Base-by-base conservation (phyloP, 1,140 invertebrate species). In the Micrasema minimum region DNA sequence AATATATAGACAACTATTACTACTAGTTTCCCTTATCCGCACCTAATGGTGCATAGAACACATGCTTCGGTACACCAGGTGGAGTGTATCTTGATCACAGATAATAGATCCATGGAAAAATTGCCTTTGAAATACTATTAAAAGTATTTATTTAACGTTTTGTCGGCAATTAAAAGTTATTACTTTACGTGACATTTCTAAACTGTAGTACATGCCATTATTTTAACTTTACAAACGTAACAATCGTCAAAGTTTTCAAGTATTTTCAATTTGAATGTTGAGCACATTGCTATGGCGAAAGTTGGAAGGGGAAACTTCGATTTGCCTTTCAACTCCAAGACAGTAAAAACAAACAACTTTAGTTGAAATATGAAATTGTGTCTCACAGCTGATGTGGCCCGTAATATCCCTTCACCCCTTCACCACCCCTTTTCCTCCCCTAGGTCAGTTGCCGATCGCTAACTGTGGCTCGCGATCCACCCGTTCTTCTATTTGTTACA, bases 321-420 rank as follows among this genome's bases (percentile, higher is more conserved):
- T 67, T 67, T 67, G 66, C 66, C 66, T 67, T 57, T 45, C 48
- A 67, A 67, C 50, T 57, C 51, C 59, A 31, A 41, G 66, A 57
- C 66, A 53, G 46, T 67, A 67, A 67, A 67, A 55, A 67, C 66
- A 67, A 67, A 67, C 51, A 67, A 67, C 35, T 67, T 57, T 38
- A 37, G 46, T 66, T 67, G 66, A 67, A 67, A 67, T 67, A 57
- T 67, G 66, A 67, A 67, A 67, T 67, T 57, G 50, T 67, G 51
- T 67, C 48, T 67, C 66, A 31, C 41, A 64, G 26, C 59, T 64
- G 59, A 64, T 64, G 23, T 51, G 14, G 62, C 18, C 22, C 11
- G 10, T 1, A 26, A 12, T 5, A 53, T 6, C 10, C 18, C 41
- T n/a, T 11, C 11, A 12, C 3, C 41, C 41, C 41, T 45, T 14